Evolutionary conservation across 2,888 invertebrate species (phyloP).

Genomic region (Girardia tigrina): DNA sequence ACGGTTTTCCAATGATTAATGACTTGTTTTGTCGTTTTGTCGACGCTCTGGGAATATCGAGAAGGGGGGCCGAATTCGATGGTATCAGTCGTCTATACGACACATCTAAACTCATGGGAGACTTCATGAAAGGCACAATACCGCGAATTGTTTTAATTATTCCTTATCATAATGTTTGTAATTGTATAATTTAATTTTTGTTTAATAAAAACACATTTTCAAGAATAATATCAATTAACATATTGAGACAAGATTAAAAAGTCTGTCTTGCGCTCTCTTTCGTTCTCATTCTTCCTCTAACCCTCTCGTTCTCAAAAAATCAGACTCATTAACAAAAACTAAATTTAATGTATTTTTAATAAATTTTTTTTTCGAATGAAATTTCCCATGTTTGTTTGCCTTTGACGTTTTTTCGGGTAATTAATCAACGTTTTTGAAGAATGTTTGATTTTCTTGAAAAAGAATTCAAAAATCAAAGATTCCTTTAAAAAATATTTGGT

Average conservation of each 20-base stretch:
- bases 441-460: too few relatives aligned
- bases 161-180: slow-evolving; percentile 14
- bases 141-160: slow-evolving; percentile 7
- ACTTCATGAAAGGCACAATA: background rate
- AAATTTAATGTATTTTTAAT: background rate
- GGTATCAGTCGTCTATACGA: background rate
- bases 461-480: background rate
- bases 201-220: background rate
- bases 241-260: too few relatives aligned
- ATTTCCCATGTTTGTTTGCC: too few relatives aligned
- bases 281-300: too few relatives aligned
- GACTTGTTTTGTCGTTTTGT: slow-evolving; percentile 16
- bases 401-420: too few relatives aligned
- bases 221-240: too few relatives aligned
- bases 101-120: slow-evolving; percentile 19
- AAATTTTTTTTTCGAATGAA: too few relatives aligned
- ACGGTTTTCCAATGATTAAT: background rate
- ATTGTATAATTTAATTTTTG: background rate
- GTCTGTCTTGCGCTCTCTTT: too few relatives aligned
- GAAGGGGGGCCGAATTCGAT: background rate
- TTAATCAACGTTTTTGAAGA: too few relatives aligned
- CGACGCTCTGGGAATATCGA: background rate
- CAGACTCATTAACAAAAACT: background rate
- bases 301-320: too few relatives aligned
- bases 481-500: background rate